phyloP scores from a whole-genome alignment of 2,888 invertebrate genomes.

The Creontiades dilutus region DNA sequence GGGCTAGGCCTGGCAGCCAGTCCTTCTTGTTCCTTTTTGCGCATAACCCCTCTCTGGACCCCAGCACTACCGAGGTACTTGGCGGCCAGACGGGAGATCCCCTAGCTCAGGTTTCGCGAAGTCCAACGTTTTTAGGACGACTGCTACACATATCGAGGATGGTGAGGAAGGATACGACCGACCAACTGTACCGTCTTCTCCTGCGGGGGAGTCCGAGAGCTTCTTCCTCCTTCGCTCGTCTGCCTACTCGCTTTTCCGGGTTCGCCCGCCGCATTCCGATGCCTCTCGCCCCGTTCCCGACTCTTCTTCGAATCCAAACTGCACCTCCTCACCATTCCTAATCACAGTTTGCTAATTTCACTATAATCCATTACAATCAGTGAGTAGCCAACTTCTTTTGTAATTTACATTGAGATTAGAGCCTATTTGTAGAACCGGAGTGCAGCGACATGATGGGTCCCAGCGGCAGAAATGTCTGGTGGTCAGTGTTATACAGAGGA shows the following conservation, averaged over 20 bases:
- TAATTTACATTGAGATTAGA: too few species aligned
- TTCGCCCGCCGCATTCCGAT: conserved; percentile 13
- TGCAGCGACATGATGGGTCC: too few species aligned
- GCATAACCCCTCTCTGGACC: background rate
- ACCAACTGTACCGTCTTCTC: background rate
- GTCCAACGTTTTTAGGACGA: conserved; percentile 9
- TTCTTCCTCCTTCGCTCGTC: conserved; percentile 22
- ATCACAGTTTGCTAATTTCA: too few species aligned
- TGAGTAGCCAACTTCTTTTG: too few species aligned
- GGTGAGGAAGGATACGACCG: too few species aligned
- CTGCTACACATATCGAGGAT: background rate
- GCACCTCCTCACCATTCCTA: background rate
- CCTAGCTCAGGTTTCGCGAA: background rate
- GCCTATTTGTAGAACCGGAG: too few species aligned
- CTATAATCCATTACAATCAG: too few species aligned
- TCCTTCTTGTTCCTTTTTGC: background rate
- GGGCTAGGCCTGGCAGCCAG: background rate
- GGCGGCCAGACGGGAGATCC: background rate
- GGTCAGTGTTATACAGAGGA: too few species aligned
- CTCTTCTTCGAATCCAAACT: background rate
- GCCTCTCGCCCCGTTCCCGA: background rate
- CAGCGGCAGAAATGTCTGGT: too few species aligned
- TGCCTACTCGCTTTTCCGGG: conserved; percentile 42
- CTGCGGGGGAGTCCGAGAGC: background rate
- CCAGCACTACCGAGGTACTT: background rate